Evolutionary conservation across 1,140 invertebrate species (phyloP).

Genomic region (Campodea augens): DNA sequence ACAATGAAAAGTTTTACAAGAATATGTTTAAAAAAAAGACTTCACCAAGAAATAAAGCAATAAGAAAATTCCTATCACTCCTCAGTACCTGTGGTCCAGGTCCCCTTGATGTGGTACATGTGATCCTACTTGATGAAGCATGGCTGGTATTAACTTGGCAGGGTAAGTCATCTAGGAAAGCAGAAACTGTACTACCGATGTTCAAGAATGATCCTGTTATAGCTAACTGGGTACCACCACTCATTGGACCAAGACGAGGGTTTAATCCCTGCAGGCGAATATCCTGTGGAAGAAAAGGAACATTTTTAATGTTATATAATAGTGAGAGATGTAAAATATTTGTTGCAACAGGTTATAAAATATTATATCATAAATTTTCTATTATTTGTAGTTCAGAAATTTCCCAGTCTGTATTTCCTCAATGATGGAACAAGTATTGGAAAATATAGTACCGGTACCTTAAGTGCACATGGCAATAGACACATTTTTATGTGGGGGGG

Average conservation of each 20-base stretch:
- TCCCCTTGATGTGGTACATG: conserved; percentile 63
- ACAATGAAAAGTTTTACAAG: too few species aligned
- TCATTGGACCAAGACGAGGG: conserved; percentile 72
- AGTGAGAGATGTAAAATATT: not conserved
- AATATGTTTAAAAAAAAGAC: too few species aligned
- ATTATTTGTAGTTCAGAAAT: too few species aligned
- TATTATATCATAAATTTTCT: too few species aligned
- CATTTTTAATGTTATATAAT: not conserved
- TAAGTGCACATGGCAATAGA: too few species aligned
- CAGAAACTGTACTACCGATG: conserved; percentile 73
- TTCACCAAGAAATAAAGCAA: too few species aligned
- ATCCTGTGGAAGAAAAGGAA: conserved; percentile 33
- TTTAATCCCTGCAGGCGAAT: conserved; percentile 57
- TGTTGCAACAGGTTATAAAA: not conserved
- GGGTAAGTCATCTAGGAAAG: conserved; percentile 68
- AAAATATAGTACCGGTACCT: too few species aligned
- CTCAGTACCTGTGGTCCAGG: conserved; percentile 23
- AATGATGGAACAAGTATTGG: too few species aligned
- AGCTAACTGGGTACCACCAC: conserved; percentile 80
- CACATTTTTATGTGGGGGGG: too few species aligned
- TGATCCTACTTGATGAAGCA: conserved; percentile 68
- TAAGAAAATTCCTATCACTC: too few species aligned
- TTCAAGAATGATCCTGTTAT: conserved; percentile 82
- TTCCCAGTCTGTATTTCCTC: too few species aligned
- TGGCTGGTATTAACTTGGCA: conserved; percentile 75